Percentiles rank a stretch among this genome's conserved stretches.
These are phyloP conservation scores for Sisor rabdophorus DNA, from an alignment of 2,113 vertebrate genomes.

Conservation along the genomic window DNA sequence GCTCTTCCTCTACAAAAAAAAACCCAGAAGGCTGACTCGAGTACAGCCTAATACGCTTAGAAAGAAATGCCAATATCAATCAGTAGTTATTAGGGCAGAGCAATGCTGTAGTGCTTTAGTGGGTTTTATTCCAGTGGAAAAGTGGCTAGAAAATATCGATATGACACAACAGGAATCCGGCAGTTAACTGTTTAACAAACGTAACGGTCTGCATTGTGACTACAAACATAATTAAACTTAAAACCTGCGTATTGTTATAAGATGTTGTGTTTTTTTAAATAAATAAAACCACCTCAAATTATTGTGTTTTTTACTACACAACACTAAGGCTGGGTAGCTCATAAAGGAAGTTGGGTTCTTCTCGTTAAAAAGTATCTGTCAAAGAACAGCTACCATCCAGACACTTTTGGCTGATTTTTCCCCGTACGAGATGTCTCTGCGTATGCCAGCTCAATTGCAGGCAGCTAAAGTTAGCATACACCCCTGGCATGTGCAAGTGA, in stretches of 20 bases:
- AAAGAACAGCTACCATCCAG: conserved; percentile 8
- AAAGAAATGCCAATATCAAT: conserved; percentile 21
- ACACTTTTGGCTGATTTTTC: conserved; percentile 22
- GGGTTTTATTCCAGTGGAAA: background rate
- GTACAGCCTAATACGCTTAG: background rate
- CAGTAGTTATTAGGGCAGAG: conserved; percentile 10
- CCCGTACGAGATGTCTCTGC: conserved; percentile 3
- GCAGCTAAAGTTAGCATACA: conserved; percentile 24
- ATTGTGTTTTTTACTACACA: too few relatives aligned
- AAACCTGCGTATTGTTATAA: background rate
- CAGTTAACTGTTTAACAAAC: background rate
- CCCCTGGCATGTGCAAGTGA: conserved; percentile 23
- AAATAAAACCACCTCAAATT: background rate
- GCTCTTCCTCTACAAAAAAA: background rate
- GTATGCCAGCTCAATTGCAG: conserved; percentile 16
- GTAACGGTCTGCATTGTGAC: background rate
- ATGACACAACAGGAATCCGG: background rate
- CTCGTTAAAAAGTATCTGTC: conserved; percentile 26
- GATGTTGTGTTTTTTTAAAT: background rate
- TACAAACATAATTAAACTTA: background rate
- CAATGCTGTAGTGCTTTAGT: background rate
- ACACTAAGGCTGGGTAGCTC: conserved; percentile 4
- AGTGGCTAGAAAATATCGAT: background rate
- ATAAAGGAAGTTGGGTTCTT: background rate
- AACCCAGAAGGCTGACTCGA: background rate